phyloP scores from a whole-genome alignment of 2,797 vertebrate genomes.

The Pristis pectinata region DNA sequence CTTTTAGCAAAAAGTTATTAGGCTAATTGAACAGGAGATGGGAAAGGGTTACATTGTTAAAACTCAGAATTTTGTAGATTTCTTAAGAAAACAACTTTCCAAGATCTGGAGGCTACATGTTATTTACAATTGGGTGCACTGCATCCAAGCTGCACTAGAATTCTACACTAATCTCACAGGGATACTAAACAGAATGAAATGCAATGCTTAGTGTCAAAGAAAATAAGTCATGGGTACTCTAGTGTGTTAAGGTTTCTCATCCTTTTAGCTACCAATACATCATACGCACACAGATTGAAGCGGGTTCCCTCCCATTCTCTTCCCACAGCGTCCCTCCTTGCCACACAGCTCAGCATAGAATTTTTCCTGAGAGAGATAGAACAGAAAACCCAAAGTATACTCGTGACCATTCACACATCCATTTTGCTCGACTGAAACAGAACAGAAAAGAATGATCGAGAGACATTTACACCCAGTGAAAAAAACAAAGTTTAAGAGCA shows the following conservation, averaged over 20 bases:
- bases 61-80: not conserved
- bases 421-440: not conserved
- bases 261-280: not conserved
- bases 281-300: not conserved
- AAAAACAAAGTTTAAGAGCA: not conserved
- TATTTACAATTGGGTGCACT: not conserved
- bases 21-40: not conserved
- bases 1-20: not conserved
- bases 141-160: not conserved
- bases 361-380: not conserved
- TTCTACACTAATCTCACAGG: not conserved
- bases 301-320: not conserved
- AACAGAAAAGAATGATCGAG: not conserved
- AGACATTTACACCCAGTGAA: no score
- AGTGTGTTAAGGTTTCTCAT: not conserved
- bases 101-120: not conserved
- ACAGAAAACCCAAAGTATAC: not conserved
- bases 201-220: not conserved
- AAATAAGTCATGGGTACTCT: not conserved
- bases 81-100: not conserved
- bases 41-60: not conserved
- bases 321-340: not conserved
- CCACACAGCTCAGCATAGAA: not conserved
- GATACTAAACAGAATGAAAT: conserved; percentile 1
- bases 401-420: not conserved